A percentile compares a stretch with the other conserved stretches of the same genome.
Evolutionary conservation across 2,888 invertebrate genomes (phyloP).

Genomic region (Actias luna): DNA sequence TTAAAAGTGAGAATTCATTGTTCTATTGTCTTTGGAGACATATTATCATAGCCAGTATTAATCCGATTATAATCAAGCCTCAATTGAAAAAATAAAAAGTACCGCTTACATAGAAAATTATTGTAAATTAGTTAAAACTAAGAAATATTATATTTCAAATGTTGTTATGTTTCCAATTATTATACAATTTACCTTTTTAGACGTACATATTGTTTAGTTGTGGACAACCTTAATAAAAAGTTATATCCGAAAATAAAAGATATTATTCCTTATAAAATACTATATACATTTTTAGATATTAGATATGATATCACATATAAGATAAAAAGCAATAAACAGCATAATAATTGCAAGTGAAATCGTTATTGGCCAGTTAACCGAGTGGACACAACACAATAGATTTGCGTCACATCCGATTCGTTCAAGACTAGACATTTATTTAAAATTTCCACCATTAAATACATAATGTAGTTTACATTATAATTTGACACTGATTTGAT

Average conservation of each 20-base stretch:
- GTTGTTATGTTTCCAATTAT: background rate
- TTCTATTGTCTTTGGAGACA: constrained; percentile 70
- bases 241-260: background rate
- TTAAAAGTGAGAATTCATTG: constrained; percentile 74
- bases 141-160: background rate
- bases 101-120: background rate
- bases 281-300: background rate
- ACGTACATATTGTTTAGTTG: background rate
- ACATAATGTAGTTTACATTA: constrained; percentile 1
- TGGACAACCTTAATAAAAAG: background rate
- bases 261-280: background rate
- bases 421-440: constrained; percentile 40
- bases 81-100: constrained; percentile 23
- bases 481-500: constrained; percentile 3
- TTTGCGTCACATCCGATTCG: constrained; percentile 59
- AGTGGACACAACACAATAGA: constrained; percentile 55
- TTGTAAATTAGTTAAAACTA: background rate
- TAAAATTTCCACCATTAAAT: constrained; percentile 30
- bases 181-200: background rate
- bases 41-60: constrained; percentile 66
- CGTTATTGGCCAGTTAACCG: constrained; percentile 53
- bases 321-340: constrained; percentile 39
- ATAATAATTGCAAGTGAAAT: constrained; percentile 54
- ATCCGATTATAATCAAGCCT: constrained; percentile 64
- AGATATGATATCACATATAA: background rate